A percentile compares a stretch with the other conserved stretches of the same genome.
These are phyloP conservation scores for Cloeon dipterum DNA, from an alignment of 2,888 invertebrate genomes.

Conservation along the genomic window DNA sequence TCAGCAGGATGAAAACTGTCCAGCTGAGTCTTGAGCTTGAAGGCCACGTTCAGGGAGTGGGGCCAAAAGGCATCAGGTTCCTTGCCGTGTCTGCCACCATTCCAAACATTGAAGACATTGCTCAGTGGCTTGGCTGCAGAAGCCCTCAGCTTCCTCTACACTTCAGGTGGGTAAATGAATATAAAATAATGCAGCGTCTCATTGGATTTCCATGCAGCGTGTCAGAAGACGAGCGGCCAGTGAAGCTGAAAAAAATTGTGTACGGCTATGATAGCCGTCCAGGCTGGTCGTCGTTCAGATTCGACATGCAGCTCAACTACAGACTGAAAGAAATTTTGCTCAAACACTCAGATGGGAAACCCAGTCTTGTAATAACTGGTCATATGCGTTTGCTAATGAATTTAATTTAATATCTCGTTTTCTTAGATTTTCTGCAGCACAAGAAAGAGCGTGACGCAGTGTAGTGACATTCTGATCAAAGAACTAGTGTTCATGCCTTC, in stretches of 20 bases:
- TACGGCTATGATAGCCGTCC: constrained; percentile 38
- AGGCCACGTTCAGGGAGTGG: not conserved
- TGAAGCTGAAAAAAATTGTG: constrained; percentile 44
- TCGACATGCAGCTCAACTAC: constrained; percentile 55
- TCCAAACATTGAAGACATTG: constrained; percentile 51
- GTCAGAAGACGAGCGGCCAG: constrained; percentile 47
- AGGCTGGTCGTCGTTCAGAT: constrained; percentile 37
- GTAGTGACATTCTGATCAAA: constrained; percentile 31
- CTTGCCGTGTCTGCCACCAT: constrained; percentile 59
- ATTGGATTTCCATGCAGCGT: constrained; percentile 28
- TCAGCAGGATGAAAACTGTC: constrained; percentile 59
- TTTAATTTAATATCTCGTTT: no score
- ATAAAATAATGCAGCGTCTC: no score
- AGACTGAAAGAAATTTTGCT: constrained; percentile 42
- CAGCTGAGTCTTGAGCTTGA: constrained; percentile 16
- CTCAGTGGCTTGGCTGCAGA: constrained; percentile 37
- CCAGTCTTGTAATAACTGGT: constrained; percentile 32
- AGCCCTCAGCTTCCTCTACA: constrained; percentile 12
- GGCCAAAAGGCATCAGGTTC: constrained; percentile 22
- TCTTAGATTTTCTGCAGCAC: constrained; percentile 52
- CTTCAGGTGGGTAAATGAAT: constrained; percentile 15
- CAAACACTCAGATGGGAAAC: constrained; percentile 46
- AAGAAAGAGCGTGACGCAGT: constrained; percentile 44
- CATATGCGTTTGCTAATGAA: constrained; percentile 3
- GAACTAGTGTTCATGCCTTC: constrained; percentile 30